These are phyloP conservation scores for Brachyptera risi DNA, from an alignment of 2,888 invertebrate genomes.

Conservation along the genomic window DNA sequence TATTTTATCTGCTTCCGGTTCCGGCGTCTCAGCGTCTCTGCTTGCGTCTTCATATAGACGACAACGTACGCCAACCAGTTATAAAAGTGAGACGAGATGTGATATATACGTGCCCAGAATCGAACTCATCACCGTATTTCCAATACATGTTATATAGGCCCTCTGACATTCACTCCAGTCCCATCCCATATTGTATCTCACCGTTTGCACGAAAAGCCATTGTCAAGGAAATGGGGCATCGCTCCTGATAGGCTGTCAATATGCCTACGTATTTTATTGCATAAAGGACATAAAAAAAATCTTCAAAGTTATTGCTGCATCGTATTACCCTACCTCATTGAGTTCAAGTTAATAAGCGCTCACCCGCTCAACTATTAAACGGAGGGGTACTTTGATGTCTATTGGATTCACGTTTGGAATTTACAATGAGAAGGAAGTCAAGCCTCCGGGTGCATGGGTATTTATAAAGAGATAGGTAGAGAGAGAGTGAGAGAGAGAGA, in stretches of 20 bases:
- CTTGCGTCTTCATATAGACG: background rate
- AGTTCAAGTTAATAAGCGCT: background rate
- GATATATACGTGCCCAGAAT: slow-evolving; percentile 1
- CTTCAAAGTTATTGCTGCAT: background rate
- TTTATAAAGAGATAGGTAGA: background rate
- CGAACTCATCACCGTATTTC: slow-evolving; percentile 1
- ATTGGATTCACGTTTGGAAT: slow-evolving; percentile 8
- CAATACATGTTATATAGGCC: slow-evolving; percentile 19
- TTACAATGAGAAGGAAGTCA: background rate
- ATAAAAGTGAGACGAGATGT: slow-evolving; percentile 12
- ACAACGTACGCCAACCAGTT: background rate
- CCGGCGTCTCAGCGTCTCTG: background rate
- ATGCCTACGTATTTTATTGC: background rate
- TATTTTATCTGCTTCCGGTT: slow-evolving; percentile 4
- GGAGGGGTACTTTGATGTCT: background rate
- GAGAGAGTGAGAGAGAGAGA: background rate
- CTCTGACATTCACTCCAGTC: background rate
- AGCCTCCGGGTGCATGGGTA: background rate
- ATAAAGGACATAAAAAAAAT: background rate
- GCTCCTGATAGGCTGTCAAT: background rate
- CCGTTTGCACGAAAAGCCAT: background rate
- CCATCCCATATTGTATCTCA: background rate
- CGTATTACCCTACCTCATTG: background rate
- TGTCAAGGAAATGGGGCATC: slow-evolving; percentile 10
- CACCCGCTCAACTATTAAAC: background rate